Conservation (phyloP, 2,888 invertebrate species). For the Yponomeuta malinellus region DNA sequence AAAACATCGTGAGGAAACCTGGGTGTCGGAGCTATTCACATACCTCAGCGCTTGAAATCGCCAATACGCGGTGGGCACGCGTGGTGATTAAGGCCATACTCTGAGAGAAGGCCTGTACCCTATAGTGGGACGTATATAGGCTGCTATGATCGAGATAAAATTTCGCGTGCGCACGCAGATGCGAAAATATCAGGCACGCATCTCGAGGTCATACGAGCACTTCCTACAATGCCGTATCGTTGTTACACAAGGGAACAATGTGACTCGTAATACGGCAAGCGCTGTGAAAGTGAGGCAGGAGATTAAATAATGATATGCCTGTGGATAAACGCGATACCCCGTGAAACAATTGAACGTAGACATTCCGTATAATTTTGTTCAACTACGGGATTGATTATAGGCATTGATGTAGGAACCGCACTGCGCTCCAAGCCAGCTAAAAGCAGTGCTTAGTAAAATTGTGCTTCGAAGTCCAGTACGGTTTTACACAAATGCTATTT, state of each 20-base stretch:
- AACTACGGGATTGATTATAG: not conserved
- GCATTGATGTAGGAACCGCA: not conserved
- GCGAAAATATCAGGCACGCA: not conserved
- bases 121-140: no score
- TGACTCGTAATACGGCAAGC: not conserved
- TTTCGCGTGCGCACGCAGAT: not conserved
- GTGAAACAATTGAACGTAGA: not conserved
- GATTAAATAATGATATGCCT: not conserved
- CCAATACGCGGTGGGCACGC: no score
- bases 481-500: not conserved
- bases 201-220: not conserved
- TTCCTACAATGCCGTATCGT: constrained; percentile 8
- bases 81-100: no score
- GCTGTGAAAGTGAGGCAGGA: constrained; percentile 8
- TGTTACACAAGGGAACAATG: constrained; percentile 13
- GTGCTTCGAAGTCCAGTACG: not conserved
- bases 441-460: not conserved
- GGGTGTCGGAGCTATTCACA: no score
- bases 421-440: not conserved
- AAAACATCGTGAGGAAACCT: no score
- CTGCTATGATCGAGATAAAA: not conserved
- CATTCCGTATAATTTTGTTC: not conserved
- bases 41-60: no score
- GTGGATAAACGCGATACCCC: not conserved
- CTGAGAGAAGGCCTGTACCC: no score